A percentile compares a stretch with the other conserved stretches of the same genome.
Conservation (phyloP, 1,140 invertebrate species). For the Papilio glaucus region DNA sequence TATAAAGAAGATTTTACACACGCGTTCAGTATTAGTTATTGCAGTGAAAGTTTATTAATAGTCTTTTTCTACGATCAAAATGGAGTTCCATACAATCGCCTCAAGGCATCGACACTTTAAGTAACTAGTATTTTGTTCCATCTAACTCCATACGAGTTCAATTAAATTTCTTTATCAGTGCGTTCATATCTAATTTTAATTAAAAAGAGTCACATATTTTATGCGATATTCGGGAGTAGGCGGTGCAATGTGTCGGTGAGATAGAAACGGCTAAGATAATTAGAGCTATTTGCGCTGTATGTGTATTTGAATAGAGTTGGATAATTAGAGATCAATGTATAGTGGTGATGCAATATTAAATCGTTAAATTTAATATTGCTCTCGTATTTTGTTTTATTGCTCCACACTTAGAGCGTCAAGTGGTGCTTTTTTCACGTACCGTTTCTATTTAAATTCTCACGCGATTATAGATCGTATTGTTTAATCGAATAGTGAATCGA, state of each 20-base stretch:
- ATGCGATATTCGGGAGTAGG: constrained; percentile 77
- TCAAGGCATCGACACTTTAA: constrained; percentile 26
- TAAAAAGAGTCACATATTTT: constrained; percentile 82
- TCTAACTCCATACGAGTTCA: constrained; percentile 69
- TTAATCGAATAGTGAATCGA: constrained; percentile 49
- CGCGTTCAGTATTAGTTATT: not conserved
- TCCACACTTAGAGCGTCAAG: constrained; percentile 65
- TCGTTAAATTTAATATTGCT: constrained; percentile 81
- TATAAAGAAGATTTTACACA: no score
- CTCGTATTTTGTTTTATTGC: constrained; percentile 78
- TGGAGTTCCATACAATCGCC: constrained; percentile 22
- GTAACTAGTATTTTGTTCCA: constrained; percentile 26
- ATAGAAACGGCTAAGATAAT: constrained; percentile 53
- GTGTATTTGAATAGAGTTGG: constrained; percentile 42
- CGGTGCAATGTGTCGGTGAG: constrained; percentile 61
- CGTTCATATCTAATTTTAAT: constrained; percentile 79
- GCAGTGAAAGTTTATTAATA: constrained; percentile 34
- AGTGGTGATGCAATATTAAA: constrained; percentile 74
- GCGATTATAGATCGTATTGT: constrained; percentile 66
- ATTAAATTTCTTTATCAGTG: constrained; percentile 77
- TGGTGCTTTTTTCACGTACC: constrained; percentile 62
- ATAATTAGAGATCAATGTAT: constrained; percentile 51
- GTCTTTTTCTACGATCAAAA: constrained; percentile 28
- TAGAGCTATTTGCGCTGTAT: constrained; percentile 52
- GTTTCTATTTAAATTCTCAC: constrained; percentile 76